phyloP scores from a whole-genome alignment of 1,140 invertebrate species.

The Gryllus bimaculatus region DNA sequence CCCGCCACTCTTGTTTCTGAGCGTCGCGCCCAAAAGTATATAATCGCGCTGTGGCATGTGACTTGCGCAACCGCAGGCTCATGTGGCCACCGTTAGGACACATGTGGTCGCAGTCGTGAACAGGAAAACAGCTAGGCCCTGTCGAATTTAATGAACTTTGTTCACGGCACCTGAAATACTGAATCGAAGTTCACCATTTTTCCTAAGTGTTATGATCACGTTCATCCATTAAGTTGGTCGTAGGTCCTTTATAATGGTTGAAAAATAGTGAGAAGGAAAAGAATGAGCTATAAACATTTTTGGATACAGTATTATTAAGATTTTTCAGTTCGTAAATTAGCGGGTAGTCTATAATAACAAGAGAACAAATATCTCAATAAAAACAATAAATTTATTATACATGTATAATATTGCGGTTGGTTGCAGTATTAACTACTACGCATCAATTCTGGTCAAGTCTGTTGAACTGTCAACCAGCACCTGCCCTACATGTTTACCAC shows the following conservation, averaged over 20 bases:
- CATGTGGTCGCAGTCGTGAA: too few species aligned
- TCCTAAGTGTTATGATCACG: too few species aligned
- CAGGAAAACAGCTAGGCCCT: too few species aligned
- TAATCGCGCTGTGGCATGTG: too few species aligned
- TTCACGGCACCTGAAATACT: too few species aligned
- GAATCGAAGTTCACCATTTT: too few species aligned
- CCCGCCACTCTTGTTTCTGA: too few species aligned
- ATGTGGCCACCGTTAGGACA: too few species aligned
- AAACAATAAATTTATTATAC: constrained; percentile 2
- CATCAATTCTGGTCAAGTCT: not conserved
- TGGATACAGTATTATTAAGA: not conserved
- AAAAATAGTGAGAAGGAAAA: not conserved
- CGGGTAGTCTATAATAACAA: not conserved
- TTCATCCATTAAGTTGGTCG: too few species aligned
- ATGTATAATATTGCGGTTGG: not conserved
- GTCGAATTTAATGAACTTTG: too few species aligned
- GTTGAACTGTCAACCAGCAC: not conserved
- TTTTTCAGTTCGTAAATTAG: not conserved
- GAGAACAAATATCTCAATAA: not conserved
- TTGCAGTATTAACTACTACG: not conserved
- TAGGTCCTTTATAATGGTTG: not conserved
- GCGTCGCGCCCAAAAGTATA: too few species aligned
- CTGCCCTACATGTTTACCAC: not conserved
- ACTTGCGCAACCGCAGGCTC: too few species aligned
- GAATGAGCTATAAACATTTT: not conserved